These are phyloP conservation scores for Platycercus adscitus DNA, from an alignment of 2,113 vertebrate species.

Conservation along the genomic window DNA sequence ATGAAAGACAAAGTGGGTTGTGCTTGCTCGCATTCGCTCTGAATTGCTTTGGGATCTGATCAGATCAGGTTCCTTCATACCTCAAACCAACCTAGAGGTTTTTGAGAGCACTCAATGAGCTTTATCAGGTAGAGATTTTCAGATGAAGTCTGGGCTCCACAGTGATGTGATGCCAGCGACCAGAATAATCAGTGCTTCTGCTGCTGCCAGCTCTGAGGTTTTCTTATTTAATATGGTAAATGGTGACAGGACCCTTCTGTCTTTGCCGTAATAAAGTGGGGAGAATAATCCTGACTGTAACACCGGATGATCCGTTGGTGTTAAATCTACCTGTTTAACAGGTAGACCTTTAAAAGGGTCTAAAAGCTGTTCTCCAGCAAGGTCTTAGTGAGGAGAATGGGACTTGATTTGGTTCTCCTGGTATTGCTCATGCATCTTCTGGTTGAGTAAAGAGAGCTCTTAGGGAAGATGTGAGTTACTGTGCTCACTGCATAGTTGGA, in stretches of 20 bases:
- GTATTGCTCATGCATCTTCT: background rate
- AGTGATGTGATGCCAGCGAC: background rate
- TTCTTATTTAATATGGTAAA: background rate
- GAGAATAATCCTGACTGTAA: background rate
- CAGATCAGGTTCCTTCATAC: background rate
- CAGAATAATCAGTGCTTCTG: background rate
- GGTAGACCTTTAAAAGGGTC: background rate
- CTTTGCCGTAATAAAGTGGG: background rate
- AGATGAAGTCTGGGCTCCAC: background rate
- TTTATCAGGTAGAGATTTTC: background rate
- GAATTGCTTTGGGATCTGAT: background rate
- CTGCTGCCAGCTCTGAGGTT: background rate
- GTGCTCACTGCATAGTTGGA: fast-evolving
- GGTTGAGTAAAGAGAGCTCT: background rate
- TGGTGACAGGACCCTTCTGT: background rate
- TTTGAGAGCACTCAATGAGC: background rate
- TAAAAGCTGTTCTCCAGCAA: background rate
- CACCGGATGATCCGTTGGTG: background rate
- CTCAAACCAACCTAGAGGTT: background rate
- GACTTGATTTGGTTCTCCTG: background rate
- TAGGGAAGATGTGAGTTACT: no score
- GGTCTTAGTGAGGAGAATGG: background rate
- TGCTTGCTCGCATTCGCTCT: fast-evolving
- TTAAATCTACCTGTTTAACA: background rate
- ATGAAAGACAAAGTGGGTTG: fast-evolving